Evolutionary conservation across 2,888 invertebrate species (phyloP), one percentile per base, ranked within the genome.

Genomic region (Pandemis corylana): DNA sequence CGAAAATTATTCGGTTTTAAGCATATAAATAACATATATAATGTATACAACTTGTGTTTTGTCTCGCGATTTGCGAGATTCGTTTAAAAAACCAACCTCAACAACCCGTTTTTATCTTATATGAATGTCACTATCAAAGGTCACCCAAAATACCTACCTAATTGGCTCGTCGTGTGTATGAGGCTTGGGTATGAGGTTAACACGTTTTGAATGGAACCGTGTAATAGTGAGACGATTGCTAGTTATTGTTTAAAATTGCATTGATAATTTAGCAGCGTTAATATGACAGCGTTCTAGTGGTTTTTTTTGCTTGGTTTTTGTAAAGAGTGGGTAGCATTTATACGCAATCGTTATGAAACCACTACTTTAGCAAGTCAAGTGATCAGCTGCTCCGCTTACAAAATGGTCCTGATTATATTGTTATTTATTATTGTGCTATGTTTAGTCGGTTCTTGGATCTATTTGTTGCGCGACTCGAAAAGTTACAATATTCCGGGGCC

Each of bases 401-500:
- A 66, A 64, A 80, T 82, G 80, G 78, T 82, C 41, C 20, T 76
- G 10, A 46, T 78, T 63, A 61, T 81, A 36, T 68, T 80, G 20
- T 61, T 78, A 41, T 64, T 75, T 5, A 12, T 68, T 1, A 28
- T 79, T 6, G 28, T 77, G n/a, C 53, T 81, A 5, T 69, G 74
- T 42, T 28, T 79, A 41, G 62, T 82, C 41, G 9, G 83, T 44
- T 90, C 90, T 2, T 90, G 90, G 90, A 76, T 85, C 6, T 76
- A 77, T 75, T 82, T 90, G 13, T 46, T 87, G 13, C 77, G 70
- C 20, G 83, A 85, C 64, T 81, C 78, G 12, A 82, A 77, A 6
- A 81, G 72, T 6, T 82, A 77, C 41, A 87, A 88, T 65, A 56
- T 90, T 10, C 79, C 79, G 2, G 92, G 92, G 7, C 94, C 95